These are phyloP conservation scores for Limnephilus marmoratus DNA, from an alignment of 2,888 invertebrate species.

Conservation along the genomic window DNA sequence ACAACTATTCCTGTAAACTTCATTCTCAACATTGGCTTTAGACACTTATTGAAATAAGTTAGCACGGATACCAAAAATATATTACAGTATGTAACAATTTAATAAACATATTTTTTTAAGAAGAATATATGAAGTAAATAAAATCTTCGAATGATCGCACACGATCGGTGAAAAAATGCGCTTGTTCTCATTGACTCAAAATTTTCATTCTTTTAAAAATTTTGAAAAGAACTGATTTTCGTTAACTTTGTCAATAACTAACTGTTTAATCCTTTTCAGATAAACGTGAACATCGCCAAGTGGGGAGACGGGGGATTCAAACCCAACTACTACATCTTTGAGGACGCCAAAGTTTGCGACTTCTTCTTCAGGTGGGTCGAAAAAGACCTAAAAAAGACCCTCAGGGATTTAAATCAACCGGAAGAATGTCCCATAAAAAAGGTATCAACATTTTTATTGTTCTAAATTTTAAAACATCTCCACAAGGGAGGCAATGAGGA, in stretches of 20 bases:
- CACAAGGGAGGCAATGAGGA: too few species aligned
- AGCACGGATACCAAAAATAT: too few species aligned
- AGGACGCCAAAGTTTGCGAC: constrained; percentile 32
- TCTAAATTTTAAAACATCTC: too few species aligned
- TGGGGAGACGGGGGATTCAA: constrained; percentile 58
- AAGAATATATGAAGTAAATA: too few species aligned
- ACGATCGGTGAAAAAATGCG: too few species aligned
- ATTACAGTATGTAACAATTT: too few species aligned
- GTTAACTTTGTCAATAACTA: background rate
- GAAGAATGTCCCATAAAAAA: constrained; percentile 68
- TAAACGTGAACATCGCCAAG: constrained; percentile 52
- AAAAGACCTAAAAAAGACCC: constrained; percentile 67
- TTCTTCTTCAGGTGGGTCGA: constrained; percentile 68
- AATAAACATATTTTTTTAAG: too few species aligned
- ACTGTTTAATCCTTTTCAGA: constrained; percentile 23
- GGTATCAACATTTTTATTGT: constrained; percentile 66
- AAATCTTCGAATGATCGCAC: too few species aligned
- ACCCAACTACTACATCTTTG: constrained; percentile 50
- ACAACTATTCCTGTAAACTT: too few species aligned
- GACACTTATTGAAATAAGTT: too few species aligned
- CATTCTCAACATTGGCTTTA: too few species aligned
- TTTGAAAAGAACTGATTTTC: background rate
- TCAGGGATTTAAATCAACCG: constrained; percentile 67
- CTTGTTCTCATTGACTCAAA: background rate
- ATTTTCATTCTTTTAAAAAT: background rate